Base-by-base conservation (phyloP, 2,113 vertebrate genomes). In the Nothocercus nigrocapillus region DNA sequence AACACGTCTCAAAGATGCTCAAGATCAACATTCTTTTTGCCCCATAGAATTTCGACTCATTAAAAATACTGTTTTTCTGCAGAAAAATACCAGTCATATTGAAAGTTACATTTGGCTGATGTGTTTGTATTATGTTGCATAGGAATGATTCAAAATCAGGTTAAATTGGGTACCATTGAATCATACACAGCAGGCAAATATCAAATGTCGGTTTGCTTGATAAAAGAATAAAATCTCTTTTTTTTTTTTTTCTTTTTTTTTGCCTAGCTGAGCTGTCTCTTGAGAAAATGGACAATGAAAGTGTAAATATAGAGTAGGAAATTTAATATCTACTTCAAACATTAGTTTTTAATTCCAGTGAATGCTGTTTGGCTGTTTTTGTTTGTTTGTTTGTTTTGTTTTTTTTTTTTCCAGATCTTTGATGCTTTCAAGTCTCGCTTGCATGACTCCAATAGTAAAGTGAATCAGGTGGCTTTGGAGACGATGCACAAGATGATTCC, bases 361-460 rank as follows among this genome's bases (percentile, higher is more conserved):
- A 14, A 18, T 34, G 49, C 49, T 83, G 14, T 69, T 18, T 25
- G 84, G 53, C 1, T 67, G 2, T 42, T 72, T 59, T 96, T 22
- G n/a, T n/a, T n/a, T n/a, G n/a, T 36, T 36, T 36, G 36, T 36
- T 36, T 36, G 36, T 36, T 36, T 63, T 96, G 6, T 36, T 36
- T 36, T 36, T 36, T 63, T 96, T 36, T 36, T 36, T 36, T 93
- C 12, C 95, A 99, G 99, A 98, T 99, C 88, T 99, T 99, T 72
- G 99, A 99, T 85, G 98, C 98, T 79, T 99, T 99, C 94, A 99
- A 98, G 97, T 97, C 98, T 82, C 97, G 99, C 62, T 97, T 99
- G 53, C 98, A 99, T 67, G 99, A 99, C 97, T 99, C 98, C 42
- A 99, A 99, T 97, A 99, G 98, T 89, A 99, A 99, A 96, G 99